These are phyloP conservation scores for Taenaris catops DNA, from an alignment of 2,888 invertebrate genomes.

Conservation along the genomic window DNA sequence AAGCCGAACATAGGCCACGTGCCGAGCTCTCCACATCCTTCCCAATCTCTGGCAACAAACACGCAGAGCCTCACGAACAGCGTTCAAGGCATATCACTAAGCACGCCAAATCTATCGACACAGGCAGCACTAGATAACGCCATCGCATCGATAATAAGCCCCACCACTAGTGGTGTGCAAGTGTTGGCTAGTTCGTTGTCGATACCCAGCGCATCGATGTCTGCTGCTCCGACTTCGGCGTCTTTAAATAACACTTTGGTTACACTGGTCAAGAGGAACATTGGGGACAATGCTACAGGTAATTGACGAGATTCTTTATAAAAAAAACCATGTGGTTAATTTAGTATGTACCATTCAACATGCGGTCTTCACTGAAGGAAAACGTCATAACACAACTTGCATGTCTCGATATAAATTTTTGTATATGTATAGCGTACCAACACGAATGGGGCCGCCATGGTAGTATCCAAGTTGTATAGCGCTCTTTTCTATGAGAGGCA, in stretches of 20 bases:
- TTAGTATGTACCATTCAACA: too few relatives aligned
- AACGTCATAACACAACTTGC: too few relatives aligned
- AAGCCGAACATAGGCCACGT: conserved; percentile 43
- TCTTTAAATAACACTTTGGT: conserved; percentile 46
- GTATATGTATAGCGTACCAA: too few relatives aligned
- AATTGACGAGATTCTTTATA: too few relatives aligned
- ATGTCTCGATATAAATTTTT: too few relatives aligned
- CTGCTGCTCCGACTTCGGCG: conserved; percentile 29
- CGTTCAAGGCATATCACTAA: conserved; percentile 63
- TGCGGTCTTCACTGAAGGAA: too few relatives aligned
- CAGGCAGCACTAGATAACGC: conserved; percentile 64
- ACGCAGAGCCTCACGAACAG: conserved; percentile 59
- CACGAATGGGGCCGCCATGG: too few relatives aligned
- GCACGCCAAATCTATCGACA: conserved; percentile 46
- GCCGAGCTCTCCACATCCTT: conserved; percentile 44
- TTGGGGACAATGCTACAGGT: conserved; percentile 58
- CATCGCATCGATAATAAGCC: conserved; percentile 68
- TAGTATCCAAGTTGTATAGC: too few relatives aligned
- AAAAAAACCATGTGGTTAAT: too few relatives aligned
- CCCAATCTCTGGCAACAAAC: conserved; percentile 36
- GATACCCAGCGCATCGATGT: conserved; percentile 28
- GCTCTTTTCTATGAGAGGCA: too few relatives aligned
- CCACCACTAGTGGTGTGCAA: conserved; percentile 50
- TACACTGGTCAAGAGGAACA: conserved; percentile 62
- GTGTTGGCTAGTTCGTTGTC: conserved; percentile 62